Evolutionary conservation across 2,113 vertebrate genomes (phyloP).

Genomic region (mouse (Mus musculus)): GRCm39 chr11:111009001-111009500

Average conservation of each 20-base stretch:
- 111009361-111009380: background rate
- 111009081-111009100: too few relatives aligned
- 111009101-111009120: too few relatives aligned
- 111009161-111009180: background rate
- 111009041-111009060: too few relatives aligned
- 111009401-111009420: background rate
- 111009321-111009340: background rate
- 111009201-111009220: background rate
- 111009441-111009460: background rate
- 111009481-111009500: accelerated
- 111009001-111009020: too few relatives aligned
- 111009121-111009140: too few relatives aligned
- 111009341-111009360: background rate
- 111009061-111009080: too few relatives aligned
- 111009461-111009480: background rate
- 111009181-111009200: accelerated
- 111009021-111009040: too few relatives aligned
- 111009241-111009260: background rate
- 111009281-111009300: background rate
- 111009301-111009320: background rate
- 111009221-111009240: background rate
- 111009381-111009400: background rate
- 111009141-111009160: too few relatives aligned
- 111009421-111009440: background rate
- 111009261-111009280: background rate